Base-by-base conservation (phyloP, 2,797 vertebrate species). In the Eidolon dupreanum region DNA sequence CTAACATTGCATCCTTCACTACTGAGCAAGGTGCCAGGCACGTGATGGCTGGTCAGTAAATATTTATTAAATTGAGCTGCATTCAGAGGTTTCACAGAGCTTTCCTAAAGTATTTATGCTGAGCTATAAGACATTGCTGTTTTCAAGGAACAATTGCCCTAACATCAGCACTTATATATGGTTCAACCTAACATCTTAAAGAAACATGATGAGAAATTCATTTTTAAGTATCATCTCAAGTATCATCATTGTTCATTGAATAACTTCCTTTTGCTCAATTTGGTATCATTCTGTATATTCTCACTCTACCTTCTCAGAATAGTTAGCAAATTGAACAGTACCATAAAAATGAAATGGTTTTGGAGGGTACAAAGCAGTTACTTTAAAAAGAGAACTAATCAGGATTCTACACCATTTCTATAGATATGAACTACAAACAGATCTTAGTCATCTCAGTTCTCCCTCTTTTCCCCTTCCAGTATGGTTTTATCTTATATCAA, bases 391-490 rank as follows among this genome's bases (percentile, higher is more conserved):
- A 95, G 75, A 91, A 83, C 75, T 4, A 61, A 66, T 73, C 38
- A 78, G 87, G 92, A 84, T 85, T 63, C 51, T 53, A 22, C 33
- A 55, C 53, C 46, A 71, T 16, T 55, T 63, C n/a, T 90, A 2
- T 90, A 93, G 92, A 90, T n/a, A 73, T 24, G 33, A 95, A 70
- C 49, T 81, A 31, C 65, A 86, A 93, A 78, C n/a, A 59, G n/a
- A 2, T 43, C 73, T 88, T 51, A 66, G 38, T 51, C 17, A 85
- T 84, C 10, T 73, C 33, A 57, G 38, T 85, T 87, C 17, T 49
- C 4, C 26, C 4, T 65, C 49, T 82, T 49, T 43, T 68, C 16
- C 33, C 13, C 3, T 84, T 91, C 41, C 59, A 22, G 19, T 94
- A 7, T 57, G 22, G 28, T 79, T 96, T 95, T 66, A 53, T 84